Evolutionary conservation across 2,113 vertebrate species (phyloP).

Genomic region (Plecotus auritus): DNA sequence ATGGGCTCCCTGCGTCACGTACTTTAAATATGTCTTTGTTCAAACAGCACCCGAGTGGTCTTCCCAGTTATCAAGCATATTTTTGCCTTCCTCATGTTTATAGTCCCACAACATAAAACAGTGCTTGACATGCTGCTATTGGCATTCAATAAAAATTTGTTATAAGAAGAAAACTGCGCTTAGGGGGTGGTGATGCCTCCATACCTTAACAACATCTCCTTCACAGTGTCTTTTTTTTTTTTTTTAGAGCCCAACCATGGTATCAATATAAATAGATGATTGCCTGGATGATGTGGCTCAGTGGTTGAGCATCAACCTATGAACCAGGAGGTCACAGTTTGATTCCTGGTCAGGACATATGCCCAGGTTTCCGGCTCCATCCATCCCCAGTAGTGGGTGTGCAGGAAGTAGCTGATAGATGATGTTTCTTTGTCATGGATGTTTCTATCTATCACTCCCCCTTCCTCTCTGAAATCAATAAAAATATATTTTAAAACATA

Average conservation of each 20-base stretch:
- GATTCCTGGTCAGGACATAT: too few species aligned
- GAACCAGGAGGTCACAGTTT: too few species aligned
- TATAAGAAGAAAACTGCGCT: background rate
- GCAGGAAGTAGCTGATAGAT: too few species aligned
- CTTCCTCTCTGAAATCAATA: too few species aligned
- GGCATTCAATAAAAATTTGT: background rate
- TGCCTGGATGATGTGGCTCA: background rate
- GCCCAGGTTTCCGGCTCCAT: too few species aligned
- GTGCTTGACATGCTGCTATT: background rate
- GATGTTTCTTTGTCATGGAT: too few species aligned
- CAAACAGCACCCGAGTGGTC: background rate
- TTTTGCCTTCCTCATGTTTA: background rate
- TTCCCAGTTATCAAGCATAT: background rate
- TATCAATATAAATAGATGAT: background rate
- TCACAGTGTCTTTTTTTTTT: background rate
- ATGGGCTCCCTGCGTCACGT: background rate
- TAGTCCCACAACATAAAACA: background rate
- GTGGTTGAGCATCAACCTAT: too few species aligned
- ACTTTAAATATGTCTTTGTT: background rate
- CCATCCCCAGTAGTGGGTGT: too few species aligned
- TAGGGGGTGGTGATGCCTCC: background rate
- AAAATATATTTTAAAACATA: background rate
- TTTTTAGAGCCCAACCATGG: background rate
- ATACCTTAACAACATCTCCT: background rate
- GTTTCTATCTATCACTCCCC: too few species aligned